phyloP scores from a whole-genome alignment of 1,140 invertebrate genomes.

The Zaprionus nigranus region DNA sequence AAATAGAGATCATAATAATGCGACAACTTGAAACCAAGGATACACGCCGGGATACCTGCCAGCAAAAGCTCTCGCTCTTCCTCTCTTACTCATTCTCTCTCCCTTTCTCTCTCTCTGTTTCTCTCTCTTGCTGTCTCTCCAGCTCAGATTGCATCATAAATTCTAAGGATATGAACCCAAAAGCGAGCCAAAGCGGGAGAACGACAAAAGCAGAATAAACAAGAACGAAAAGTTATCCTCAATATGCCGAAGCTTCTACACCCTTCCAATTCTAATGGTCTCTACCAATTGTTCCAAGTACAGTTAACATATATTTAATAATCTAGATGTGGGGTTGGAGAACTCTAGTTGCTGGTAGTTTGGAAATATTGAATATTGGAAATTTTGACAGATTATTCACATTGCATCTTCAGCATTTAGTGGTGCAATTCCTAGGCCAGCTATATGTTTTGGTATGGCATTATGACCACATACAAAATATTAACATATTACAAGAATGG shows the following conservation, averaged over 20 bases:
- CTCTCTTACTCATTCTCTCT: not conserved
- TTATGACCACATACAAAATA: no score
- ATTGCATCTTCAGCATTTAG: no score
- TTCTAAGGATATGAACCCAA: slow-evolving; percentile 59
- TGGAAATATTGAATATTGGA: no score
- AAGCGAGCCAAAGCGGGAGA: slow-evolving; percentile 32
- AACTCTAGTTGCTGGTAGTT: no score
- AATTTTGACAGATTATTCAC: no score
- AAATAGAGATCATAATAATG: slow-evolving; percentile 77
- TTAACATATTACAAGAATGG: no score
- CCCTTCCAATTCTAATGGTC: not conserved
- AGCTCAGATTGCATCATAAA: slow-evolving; percentile 75
- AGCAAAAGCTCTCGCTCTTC: slow-evolving; percentile 33
- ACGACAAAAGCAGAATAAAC: slow-evolving; percentile 59
- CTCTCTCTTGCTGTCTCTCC: slow-evolving; percentile 7
- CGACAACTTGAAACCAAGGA: slow-evolving; percentile 78
- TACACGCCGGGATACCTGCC: slow-evolving; percentile 73
- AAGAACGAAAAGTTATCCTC: not conserved
- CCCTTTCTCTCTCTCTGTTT: slow-evolving; percentile 2
- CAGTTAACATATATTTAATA: no score
- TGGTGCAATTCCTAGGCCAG: no score
- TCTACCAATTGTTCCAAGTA: no score
- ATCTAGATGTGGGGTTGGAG: no score
- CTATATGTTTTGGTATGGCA: no score
- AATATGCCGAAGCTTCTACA: not conserved